phyloP scores from a whole-genome alignment of 2,888 invertebrate genomes.

The Digitonthophagus gazella region DNA sequence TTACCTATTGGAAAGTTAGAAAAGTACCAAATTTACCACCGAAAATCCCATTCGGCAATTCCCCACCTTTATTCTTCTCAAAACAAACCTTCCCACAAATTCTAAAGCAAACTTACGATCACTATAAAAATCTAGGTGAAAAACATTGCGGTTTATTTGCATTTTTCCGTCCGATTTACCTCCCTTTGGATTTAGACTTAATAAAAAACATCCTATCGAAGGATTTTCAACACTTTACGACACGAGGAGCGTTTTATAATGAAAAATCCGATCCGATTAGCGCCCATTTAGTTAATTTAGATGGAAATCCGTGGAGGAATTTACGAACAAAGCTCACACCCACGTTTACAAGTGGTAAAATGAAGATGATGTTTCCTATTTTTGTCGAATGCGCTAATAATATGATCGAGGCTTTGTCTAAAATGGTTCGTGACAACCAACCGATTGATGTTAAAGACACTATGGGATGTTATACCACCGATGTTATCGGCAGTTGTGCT shows the following conservation, averaged over 20 bases:
- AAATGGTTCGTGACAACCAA: neutral
- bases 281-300: slow-evolving; percentile 57
- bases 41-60: slow-evolving; percentile 20
- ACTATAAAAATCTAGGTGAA: slow-evolving; percentile 31
- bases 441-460: slow-evolving; percentile 46
- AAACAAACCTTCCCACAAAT: neutral
- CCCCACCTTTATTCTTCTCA: neutral
- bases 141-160: slow-evolving; percentile 35
- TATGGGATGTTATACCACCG: slow-evolving; percentile 57
- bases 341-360: slow-evolving; percentile 33
- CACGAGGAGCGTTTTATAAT: slow-evolving; percentile 59
- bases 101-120: slow-evolving; percentile 25
- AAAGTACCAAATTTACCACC: slow-evolving; percentile 18
- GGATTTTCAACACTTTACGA: slow-evolving; percentile 60
- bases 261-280: slow-evolving; percentile 58
- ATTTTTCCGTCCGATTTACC: slow-evolving; percentile 29
- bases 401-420: slow-evolving; percentile 21
- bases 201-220: slow-evolving; percentile 52
- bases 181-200: slow-evolving; percentile 36
- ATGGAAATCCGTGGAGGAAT: slow-evolving; percentile 59
- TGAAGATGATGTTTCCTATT: slow-evolving; percentile 31
- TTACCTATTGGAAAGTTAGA: slow-evolving; percentile 20
- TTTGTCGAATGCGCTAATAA: slow-evolving; percentile 22
- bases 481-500: slow-evolving; percentile 58
- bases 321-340: slow-evolving; percentile 30